Evolutionary conservation across 2,888 invertebrate genomes (phyloP).

Genomic region (Noctua janthe): DNA sequence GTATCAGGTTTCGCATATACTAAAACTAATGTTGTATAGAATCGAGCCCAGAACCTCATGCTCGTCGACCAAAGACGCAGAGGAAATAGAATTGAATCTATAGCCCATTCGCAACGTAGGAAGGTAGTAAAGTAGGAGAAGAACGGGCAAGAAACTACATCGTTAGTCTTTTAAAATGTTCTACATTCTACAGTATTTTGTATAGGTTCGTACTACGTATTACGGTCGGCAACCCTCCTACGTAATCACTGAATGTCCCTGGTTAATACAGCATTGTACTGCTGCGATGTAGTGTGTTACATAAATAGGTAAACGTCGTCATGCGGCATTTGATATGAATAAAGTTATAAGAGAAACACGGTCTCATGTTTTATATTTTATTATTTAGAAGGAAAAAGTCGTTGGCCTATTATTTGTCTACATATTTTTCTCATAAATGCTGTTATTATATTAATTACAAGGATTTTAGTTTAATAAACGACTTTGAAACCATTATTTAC

Average conservation of each 20-base stretch:
- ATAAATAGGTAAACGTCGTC: constrained; percentile 38
- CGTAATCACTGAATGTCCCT: constrained; percentile 8
- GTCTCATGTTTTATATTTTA: not conserved
- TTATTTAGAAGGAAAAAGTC: no score
- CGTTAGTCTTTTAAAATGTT: not conserved
- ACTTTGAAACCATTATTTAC: not conserved
- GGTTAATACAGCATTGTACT: constrained; percentile 15
- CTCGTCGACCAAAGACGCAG: no score
- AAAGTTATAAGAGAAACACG: constrained; percentile 5
- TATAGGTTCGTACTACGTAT: not conserved
- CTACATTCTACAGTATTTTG: no score
- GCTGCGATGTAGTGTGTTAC: constrained; percentile 30
- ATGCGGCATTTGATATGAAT: constrained; percentile 35
- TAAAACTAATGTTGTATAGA: no score
- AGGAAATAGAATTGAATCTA: no score
- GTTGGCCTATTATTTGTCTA: not conserved
- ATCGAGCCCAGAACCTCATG: no score
- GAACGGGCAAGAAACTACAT: not conserved
- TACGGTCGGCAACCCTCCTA: not conserved
- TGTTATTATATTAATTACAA: not conserved
- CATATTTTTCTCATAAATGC: not conserved
- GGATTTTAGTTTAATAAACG: no score
- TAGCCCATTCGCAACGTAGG: not conserved
- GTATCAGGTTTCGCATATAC: no score
- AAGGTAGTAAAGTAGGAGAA: not conserved